Base-by-base conservation (phyloP, 2,888 invertebrate genomes). In the Crocallis elinguaria region DNA sequence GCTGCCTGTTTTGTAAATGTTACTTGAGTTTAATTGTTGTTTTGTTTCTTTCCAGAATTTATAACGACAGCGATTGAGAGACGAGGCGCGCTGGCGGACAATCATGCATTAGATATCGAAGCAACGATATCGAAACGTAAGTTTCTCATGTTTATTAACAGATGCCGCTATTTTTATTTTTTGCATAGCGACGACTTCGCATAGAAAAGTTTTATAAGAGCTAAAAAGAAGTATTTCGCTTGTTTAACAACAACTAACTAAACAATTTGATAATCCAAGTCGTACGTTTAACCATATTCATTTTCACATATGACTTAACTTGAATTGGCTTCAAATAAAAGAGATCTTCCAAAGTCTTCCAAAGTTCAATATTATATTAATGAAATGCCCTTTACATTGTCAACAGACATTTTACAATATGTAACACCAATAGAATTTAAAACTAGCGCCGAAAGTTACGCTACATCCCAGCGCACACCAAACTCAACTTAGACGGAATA, bases 111-210 rank as follows among this genome's bases (percentile, higher is more conserved):
- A 90, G 90, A 90, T 90, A 88, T 90, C 90, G 89, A 75, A 56
- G 69, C 75, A 81, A 88, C 89, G 90, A 90, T 90, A 90, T 90
- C 90, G 75, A 88, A 90, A 90, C 90, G 90, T 90, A 76, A 81
- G 90, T 89, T 57, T 12, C 38, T 39, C 29, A 38, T 30, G 39
- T 11, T 29, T n/a, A 12, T 27, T n/a, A 19, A 27, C 8, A 51
- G 48, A 44, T 51, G 46, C 35, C 56, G 19, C 35, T 44, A 7
- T 35, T 30, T 23, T 29, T 8, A 39, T 39, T 29, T 43, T n/a
- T n/a, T n/a, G n/a, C n/a, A n/a, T n/a, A n/a, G n/a, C n/a, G n/a
- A n/a, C n/a, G n/a, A n/a, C n/a, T n/a, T n/a, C n/a, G n/a, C n/a
- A n/a, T n/a, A n/a, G n/a, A n/a, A n/a, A n/a, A n/a, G n/a, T n/a